These are phyloP conservation scores for Syrrhaptes paradoxus DNA, from an alignment of 2,113 vertebrate genomes.

Conservation along the genomic window DNA sequence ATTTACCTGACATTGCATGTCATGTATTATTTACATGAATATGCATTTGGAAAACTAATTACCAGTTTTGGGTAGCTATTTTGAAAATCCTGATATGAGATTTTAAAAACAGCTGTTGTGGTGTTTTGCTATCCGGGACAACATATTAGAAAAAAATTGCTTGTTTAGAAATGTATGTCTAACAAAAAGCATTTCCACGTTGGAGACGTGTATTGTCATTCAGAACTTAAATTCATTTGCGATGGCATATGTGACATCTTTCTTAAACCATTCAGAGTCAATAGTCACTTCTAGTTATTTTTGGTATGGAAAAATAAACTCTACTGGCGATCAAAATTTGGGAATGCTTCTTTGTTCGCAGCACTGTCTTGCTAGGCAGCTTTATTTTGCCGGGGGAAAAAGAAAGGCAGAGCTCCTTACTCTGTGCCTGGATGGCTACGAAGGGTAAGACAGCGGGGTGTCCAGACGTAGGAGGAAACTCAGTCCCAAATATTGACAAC, in stretches of 20 bases:
- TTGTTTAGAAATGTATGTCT: neutral
- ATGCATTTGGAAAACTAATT: neutral
- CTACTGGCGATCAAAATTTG: neutral
- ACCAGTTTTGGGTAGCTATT: neutral
- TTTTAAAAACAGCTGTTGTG: neutral
- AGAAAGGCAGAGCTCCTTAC: neutral
- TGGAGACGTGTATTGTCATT: neutral
- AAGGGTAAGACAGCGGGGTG: neutral
- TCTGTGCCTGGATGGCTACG: neutral
- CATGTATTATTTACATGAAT: neutral
- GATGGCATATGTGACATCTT: neutral
- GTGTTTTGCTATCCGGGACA: too few relatives aligned
- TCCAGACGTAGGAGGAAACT: neutral
- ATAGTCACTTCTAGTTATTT: neutral
- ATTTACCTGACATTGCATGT: neutral
- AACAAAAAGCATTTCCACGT: neutral
- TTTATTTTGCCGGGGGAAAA: neutral
- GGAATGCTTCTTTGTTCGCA: neutral
- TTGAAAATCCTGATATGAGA: neutral
- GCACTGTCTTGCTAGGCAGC: neutral
- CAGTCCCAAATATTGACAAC: accelerated
- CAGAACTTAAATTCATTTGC: neutral
- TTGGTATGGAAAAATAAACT: neutral
- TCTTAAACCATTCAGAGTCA: neutral
- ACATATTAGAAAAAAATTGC: neutral